Base-by-base conservation (phyloP, 2,113 vertebrate species). In the Pycnonotus jocosus region DNA sequence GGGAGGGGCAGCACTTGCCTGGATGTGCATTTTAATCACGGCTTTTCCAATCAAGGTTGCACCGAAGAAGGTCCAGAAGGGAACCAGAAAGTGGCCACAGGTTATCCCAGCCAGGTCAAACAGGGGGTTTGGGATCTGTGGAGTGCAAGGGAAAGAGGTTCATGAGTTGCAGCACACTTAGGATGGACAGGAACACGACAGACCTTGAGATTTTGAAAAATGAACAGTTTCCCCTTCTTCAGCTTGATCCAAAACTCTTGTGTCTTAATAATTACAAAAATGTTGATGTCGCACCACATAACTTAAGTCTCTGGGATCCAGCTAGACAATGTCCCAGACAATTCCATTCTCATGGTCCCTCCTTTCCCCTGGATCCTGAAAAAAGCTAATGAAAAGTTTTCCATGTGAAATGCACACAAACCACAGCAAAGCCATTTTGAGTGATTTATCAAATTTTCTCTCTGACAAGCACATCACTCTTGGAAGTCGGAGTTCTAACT, bases 1-100 rank as follows among this genome's bases (percentile, higher is more conserved):
- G 87, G 48, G n/a, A 61, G 50, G 60, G 40, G 65, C 17, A 61
- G n/a, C 83, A 96, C 98, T 98, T 98, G 98, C 99, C 98, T 99
- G 99, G 97, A 99, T 98, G 83, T 99, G 99, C 99, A 99, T 99
- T 98, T 99, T 99, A 95, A 99, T 98, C 85, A 99, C 98, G 51
- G 99, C 99, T 98, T 99, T 99, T 92, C 99, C 99, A 90, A 98
- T 98, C 40, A 99, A 93, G 51, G 99, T 99, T n/a, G 99, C 99
- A 86, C 99, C 99, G 95, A 99, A 99, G 98, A 99, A 99, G 42
- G 99, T 99, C 98, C 99, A 99, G 94, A 99, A 99, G 51, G 99
- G 99, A 94, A 99, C 99, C 64, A 99, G 97, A 83, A 99, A 99
- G 94, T 99, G 98, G 76, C 98, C 98, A 92, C 98, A 99, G 15